These are phyloP conservation scores for Hypotaenidia okinawae DNA, from an alignment of 2,797 vertebrate genomes.

Conservation along the genomic window DNA sequence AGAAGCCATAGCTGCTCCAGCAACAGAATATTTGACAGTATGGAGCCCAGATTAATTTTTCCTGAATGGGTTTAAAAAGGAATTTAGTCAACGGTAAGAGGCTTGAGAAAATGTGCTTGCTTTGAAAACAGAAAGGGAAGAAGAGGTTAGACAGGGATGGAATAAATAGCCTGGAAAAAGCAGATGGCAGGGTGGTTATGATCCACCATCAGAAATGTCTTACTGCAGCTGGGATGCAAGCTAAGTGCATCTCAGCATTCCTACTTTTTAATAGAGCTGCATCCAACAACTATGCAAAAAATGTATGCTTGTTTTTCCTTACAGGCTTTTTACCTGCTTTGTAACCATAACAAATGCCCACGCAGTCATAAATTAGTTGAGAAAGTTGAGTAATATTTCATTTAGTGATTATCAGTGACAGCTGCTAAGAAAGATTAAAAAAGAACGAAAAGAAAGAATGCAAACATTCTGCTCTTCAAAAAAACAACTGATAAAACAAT, in stretches of 20 bases:
- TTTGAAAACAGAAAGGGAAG: slow-evolving; percentile 20
- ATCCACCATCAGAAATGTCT: slow-evolving; percentile 49
- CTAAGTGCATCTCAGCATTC: slow-evolving; percentile 25
- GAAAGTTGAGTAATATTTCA: background rate
- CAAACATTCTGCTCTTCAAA: background rate
- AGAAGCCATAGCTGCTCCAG: background rate
- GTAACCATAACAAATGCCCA: background rate
- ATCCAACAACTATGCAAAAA: background rate
- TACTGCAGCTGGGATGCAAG: slow-evolving; percentile 22
- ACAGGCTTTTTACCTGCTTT: background rate
- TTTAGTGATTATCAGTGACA: background rate
- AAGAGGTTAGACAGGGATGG: slow-evolving; percentile 17
- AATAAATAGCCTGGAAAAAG: slow-evolving; percentile 54
- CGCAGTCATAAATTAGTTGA: background rate
- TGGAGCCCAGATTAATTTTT: background rate
- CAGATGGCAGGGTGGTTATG: slow-evolving; percentile 51
- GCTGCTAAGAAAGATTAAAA: background rate
- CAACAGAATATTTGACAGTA: background rate
- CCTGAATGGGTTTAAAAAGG: background rate
- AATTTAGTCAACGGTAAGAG: background rate
- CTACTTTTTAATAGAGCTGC: background rate
- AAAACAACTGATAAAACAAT: background rate
- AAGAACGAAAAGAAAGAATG: background rate
- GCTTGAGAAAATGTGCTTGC: background rate
- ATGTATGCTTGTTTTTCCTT: background rate